Percentiles rank a stretch among this genome's conserved stretches.
These are phyloP conservation scores for Chrysaora quinquecirrha DNA, from an alignment of 30 jellyfish, hydroid and myxozoan genomes.

Conservation along the genomic window DNA sequence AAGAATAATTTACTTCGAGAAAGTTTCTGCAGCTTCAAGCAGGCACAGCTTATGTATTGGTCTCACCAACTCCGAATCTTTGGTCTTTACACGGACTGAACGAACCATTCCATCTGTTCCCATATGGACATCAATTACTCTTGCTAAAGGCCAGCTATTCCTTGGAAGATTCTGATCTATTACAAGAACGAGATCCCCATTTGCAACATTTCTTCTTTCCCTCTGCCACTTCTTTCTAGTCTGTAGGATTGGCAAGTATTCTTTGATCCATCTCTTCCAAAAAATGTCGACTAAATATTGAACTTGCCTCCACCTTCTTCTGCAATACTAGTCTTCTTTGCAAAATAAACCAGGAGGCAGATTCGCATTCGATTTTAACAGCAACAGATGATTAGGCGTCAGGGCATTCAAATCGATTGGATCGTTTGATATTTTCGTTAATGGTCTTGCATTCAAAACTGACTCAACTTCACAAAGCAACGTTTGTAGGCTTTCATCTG, in stretches of 20 bases:
- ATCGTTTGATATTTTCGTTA: conserved; percentile 54
- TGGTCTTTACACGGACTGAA: conserved; percentile 17
- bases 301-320: conserved; percentile 62
- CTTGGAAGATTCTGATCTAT: conserved; percentile 36
- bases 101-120: conserved; percentile 51
- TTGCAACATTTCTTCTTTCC: conserved; percentile 24
- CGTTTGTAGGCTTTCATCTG: conserved; percentile 62
- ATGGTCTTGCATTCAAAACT: conserved; percentile 58
- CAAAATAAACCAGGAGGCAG: conserved; percentile 51
- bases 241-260: conserved; percentile 43
- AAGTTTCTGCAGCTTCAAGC: conserved; percentile 37
- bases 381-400: conserved; percentile 70
- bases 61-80: conserved; percentile 11
- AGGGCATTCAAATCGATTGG: conserved; percentile 56
- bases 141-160: conserved; percentile 48
- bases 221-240: conserved; percentile 48
- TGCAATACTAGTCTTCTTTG: conserved; percentile 34
- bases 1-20: background rate
- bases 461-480: conserved; percentile 62
- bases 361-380: conserved; percentile 13
- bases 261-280: conserved; percentile 68
- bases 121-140: background rate
- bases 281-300: conserved; percentile 55
- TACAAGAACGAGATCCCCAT: conserved; percentile 47
- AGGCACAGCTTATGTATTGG: conserved; percentile 34